Evolutionary conservation across 2,113 vertebrate species (phyloP), one percentile per base, ranked within the genome.

Genomic region (Ardeotis arabs): DNA sequence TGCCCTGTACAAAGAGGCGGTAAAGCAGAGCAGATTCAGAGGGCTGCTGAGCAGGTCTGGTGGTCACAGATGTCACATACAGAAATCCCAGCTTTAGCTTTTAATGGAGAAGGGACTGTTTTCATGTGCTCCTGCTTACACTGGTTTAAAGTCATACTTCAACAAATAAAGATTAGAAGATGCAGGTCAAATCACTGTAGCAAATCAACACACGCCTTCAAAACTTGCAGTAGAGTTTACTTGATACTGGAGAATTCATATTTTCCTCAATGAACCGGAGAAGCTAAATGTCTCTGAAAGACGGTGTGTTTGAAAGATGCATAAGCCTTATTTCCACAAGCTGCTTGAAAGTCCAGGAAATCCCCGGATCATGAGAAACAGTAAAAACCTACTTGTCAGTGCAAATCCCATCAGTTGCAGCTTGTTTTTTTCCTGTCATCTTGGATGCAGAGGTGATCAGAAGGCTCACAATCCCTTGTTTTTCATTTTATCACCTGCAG

Each of bases 341-440:
- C 58, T 83, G 10, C 44, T 83, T 91, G 74, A 95, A 95, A 89
- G 24, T 14, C 31, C 37, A 68, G 62, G 50, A 96, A 93, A 89
- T 93, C 73, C 70, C 2, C 5, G 86, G 25, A 75, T 70, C 68
- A 52, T 12, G 9, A 77, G 47, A 92, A 92, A 63, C 24, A 66
- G 64, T 79, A 70, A 84, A 89, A 94, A 45, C 12, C 41, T 73
- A 20, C 66, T 74, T 79, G 62, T 82, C 77, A 72, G 69, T 72
- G 50, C 67, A 96, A 89, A 92, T 75, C 39, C 50, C 58, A 79
- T 58, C 58, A 37, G 15, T 13, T 62, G 27, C 44, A 89, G n/a
- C 41, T 89, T 93, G 41, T 53, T 92, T 92, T 82, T 82, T 91
- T 73, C 19, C n/a, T 94, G 72, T 95, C 69, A 53, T 74, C 41